phyloP scores from a whole-genome alignment of 2,888 invertebrate genomes.

The Amiota minor region DNA sequence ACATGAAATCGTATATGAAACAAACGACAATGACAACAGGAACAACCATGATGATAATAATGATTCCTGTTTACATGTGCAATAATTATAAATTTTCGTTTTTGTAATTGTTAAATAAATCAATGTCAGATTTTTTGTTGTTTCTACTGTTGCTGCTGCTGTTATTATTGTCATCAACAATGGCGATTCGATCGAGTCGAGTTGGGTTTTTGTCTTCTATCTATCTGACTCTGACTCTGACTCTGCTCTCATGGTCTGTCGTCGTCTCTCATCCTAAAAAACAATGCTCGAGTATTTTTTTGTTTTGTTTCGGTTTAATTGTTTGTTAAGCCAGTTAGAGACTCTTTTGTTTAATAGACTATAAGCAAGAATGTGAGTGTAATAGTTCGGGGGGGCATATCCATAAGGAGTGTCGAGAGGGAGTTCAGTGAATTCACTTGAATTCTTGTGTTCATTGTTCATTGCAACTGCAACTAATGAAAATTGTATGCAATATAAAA shows the following conservation, averaged over 20 bases:
- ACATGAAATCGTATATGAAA: no score
- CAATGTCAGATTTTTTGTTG: conserved; percentile 54
- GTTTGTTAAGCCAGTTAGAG: conserved; percentile 54
- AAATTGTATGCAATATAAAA: background rate
- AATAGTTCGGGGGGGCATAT: background rate
- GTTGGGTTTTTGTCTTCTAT: conserved; percentile 45
- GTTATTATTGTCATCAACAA: conserved; percentile 53
- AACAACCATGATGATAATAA: conserved; percentile 9
- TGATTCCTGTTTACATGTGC: conserved; percentile 59
- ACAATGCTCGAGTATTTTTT: conserved; percentile 3
- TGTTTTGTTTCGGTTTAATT: conserved; percentile 66
- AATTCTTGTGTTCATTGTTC: background rate
- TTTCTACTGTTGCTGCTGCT: conserved; percentile 22
- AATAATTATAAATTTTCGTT: conserved; percentile 67
- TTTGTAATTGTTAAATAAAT: conserved; percentile 65
- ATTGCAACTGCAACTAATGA: background rate
- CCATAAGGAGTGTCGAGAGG: background rate
- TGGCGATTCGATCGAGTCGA: no score
- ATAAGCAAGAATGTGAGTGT: background rate
- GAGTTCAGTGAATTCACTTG: background rate
- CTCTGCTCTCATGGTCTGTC: conserved; percentile 35
- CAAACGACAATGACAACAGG: conserved; percentile 22
- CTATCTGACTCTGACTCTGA: background rate
- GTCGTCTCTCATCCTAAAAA: background rate
- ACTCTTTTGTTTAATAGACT: conserved; percentile 8